These are phyloP conservation scores for Apostichopus californicus DNA, from an alignment of 35 echinoderm and acorn worm genomes.

Conservation along the genomic window DNA sequence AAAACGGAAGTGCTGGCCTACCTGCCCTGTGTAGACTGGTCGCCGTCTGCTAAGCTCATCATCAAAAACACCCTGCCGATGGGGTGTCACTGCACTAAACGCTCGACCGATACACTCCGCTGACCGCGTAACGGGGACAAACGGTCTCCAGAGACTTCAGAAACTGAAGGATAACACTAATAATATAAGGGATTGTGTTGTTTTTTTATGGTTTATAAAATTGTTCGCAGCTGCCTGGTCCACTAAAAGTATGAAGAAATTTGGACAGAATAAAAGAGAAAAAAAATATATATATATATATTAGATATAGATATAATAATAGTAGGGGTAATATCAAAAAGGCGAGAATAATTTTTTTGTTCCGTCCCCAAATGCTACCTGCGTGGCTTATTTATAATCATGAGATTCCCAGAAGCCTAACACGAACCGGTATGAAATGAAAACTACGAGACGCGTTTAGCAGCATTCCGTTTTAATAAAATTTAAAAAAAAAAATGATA, in stretches of 20 bases:
- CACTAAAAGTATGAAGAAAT: neutral
- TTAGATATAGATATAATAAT: too few relatives aligned
- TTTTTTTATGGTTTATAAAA: slow-evolving; percentile 30
- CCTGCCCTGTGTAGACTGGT: slow-evolving; percentile 8
- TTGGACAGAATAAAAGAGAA: neutral
- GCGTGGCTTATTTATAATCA: neutral
- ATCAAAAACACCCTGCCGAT: neutral
- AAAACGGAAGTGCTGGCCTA: slow-evolving; percentile 6
- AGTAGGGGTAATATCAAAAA: too few relatives aligned
- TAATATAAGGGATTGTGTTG: neutral
- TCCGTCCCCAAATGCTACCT: neutral
- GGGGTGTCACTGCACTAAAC: slow-evolving; percentile 42
- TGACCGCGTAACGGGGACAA: slow-evolving; percentile 45
- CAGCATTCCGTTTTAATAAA: neutral
- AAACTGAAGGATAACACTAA: neutral
- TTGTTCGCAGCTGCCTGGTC: slow-evolving; percentile 31
- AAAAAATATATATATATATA: too few relatives aligned
- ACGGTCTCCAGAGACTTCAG: slow-evolving; percentile 21
- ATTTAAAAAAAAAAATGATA: slow-evolving; percentile 8
- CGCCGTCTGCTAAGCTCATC: slow-evolving; percentile 44
- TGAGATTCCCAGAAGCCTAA: slow-evolving; percentile 3
- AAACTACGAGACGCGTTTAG: neutral
- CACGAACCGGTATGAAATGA: slow-evolving; percentile 23
- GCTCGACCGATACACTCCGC: slow-evolving; percentile 18
- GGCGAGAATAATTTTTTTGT: too few relatives aligned